Conservation (phyloP, 92 coral and sea anemone species). For the Meandrina meandrites region DNA sequence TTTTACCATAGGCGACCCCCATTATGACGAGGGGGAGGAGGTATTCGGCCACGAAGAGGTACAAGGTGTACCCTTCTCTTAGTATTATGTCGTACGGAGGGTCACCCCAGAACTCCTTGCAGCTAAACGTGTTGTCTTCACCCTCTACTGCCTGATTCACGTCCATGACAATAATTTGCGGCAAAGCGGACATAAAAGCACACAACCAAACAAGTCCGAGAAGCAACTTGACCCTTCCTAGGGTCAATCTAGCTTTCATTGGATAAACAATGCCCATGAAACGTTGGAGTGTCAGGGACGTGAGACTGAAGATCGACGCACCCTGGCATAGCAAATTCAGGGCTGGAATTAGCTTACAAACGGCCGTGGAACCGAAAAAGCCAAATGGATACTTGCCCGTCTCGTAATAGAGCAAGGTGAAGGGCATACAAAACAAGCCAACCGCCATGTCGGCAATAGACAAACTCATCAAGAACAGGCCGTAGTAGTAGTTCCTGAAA, state of each 20-base stretch:
- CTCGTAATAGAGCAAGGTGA: slow-evolving; percentile 79
- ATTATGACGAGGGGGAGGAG: slow-evolving; percentile 74
- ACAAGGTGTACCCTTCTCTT: slow-evolving; percentile 78
- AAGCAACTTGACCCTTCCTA: slow-evolving; percentile 72
- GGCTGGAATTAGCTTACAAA: slow-evolving; percentile 82
- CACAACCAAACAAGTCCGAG: slow-evolving; percentile 76
- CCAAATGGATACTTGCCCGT: slow-evolving; percentile 89
- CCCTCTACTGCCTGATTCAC: slow-evolving; percentile 50
- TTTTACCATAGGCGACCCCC: slow-evolving; percentile 76
- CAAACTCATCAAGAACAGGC: slow-evolving; percentile 76
- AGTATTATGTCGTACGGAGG: slow-evolving; percentile 32
- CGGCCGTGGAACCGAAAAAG: slow-evolving; percentile 86
- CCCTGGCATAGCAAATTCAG: slow-evolving; percentile 79
- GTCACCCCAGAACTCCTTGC: slow-evolving; percentile 77
- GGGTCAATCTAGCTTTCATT: slow-evolving; percentile 82
- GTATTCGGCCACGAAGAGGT: slow-evolving; percentile 75
- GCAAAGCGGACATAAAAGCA: slow-evolving; percentile 77
- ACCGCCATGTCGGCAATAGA: slow-evolving; percentile 87
- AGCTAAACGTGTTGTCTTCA: slow-evolving; percentile 75
- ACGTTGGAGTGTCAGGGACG: slow-evolving; percentile 83
- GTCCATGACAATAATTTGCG: slow-evolving; percentile 67
- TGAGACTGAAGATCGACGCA: slow-evolving; percentile 80
- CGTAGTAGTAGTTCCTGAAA: slow-evolving; percentile 87
- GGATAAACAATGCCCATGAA: slow-evolving; percentile 89
- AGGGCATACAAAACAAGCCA: slow-evolving; percentile 77